Conservation (phyloP, 2,888 invertebrate species). For the Cybosia mesomella region DNA sequence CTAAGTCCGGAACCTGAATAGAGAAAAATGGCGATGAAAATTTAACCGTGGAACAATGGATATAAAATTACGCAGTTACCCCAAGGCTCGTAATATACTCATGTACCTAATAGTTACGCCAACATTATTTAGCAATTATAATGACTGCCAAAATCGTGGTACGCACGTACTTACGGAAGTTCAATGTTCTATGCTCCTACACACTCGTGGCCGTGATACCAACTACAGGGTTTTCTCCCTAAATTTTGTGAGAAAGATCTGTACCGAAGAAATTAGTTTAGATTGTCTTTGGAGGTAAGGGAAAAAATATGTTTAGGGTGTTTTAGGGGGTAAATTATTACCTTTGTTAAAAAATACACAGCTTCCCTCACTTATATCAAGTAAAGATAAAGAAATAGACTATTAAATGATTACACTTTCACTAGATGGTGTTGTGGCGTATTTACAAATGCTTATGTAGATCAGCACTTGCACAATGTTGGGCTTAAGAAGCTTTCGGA, state of each 20-base stretch:
- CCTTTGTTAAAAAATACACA: no score
- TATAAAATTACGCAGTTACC: not conserved
- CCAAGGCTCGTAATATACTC: not conserved
- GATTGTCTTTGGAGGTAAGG: no score
- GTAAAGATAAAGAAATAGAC: no score
- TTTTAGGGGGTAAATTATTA: no score
- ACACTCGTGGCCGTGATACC: conserved; percentile 17
- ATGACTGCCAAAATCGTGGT: conserved; percentile 19
- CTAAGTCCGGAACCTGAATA: no score
- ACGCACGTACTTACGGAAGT: conserved; percentile 21
- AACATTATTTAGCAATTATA: conserved; percentile 2
- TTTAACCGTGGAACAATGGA: not conserved
- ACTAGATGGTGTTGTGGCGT: not conserved
- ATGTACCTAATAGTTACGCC: not conserved
- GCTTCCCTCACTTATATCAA: no score
- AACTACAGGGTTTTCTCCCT: not conserved
- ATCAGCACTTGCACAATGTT: no score
- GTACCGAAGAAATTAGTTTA: not conserved
- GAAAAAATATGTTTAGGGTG: no score
- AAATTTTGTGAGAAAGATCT: not conserved
- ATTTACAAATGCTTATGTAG: no score
- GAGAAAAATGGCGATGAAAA: not conserved
- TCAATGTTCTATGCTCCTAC: conserved; percentile 24
- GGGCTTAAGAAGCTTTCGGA: no score
- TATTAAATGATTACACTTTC: no score